Evolutionary conservation across 2,888 invertebrate genomes (phyloP).

Genomic region (Hydriomena furcata): DNA sequence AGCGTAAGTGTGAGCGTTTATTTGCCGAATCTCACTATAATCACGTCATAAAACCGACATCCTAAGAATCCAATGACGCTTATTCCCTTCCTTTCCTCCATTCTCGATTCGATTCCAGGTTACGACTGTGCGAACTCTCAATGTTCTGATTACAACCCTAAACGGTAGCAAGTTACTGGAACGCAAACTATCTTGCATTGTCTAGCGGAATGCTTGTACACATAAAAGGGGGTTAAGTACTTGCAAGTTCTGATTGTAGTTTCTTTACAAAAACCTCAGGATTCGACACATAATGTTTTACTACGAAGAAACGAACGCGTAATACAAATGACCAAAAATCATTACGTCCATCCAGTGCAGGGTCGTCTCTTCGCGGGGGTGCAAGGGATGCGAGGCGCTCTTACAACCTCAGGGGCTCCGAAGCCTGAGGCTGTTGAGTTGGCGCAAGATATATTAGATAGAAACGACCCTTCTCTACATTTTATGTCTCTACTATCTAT

Average conservation of each 20-base stretch:
- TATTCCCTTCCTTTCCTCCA: constrained; percentile 17
- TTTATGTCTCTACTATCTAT: not conserved
- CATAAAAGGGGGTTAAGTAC: not conserved
- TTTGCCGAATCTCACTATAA: constrained; percentile 26
- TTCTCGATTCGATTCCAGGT: constrained; percentile 52
- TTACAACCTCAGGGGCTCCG: no score
- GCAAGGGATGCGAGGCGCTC: no score
- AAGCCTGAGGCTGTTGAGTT: no score
- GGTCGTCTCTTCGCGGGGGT: not conserved
- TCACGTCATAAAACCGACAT: constrained; percentile 30
- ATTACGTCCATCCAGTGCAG: not conserved
- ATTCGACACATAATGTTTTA: no score
- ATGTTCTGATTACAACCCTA: constrained; percentile 44
- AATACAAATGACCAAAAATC: not conserved
- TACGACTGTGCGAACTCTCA: constrained; percentile 57
- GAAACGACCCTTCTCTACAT: no score
- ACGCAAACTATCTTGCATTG: constrained; percentile 5
- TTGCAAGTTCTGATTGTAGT: no score
- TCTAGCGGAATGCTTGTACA: not conserved
- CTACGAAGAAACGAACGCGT: no score
- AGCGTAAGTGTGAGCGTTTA: constrained; percentile 26
- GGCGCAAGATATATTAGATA: no score
- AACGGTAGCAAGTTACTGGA: constrained; percentile 51
- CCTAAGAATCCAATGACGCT: constrained; percentile 29
- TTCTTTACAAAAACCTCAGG: no score